Percentiles rank a stretch among this genome's conserved stretches.
phyloP scores from a whole-genome alignment of 2,888 invertebrate genomes.

The Elgonia sp. region DNA sequence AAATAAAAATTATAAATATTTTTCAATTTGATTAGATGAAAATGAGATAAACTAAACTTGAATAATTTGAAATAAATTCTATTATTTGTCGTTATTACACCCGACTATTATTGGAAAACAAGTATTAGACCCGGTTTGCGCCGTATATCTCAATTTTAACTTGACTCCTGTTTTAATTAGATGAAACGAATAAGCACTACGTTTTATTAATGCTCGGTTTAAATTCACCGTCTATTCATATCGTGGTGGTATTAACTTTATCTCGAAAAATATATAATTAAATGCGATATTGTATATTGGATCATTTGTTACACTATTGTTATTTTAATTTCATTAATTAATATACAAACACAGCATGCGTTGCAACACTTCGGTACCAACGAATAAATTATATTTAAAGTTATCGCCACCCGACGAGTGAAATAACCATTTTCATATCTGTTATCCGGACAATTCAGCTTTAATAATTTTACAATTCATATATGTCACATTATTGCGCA shows the following conservation, averaged over 20 bases:
- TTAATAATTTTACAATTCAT: constrained; percentile 25
- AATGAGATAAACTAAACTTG: constrained; percentile 9
- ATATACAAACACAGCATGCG: neutral
- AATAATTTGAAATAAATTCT: constrained; percentile 30
- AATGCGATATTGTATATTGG: constrained; percentile 4
- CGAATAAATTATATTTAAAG: neutral
- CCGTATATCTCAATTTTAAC: constrained; percentile 27
- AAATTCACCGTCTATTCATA: constrained; percentile 17
- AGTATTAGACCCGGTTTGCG: neutral
- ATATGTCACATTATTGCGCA: neutral
- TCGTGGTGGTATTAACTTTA: constrained; percentile 8
- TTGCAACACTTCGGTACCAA: neutral
- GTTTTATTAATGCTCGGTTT: constrained; percentile 26
- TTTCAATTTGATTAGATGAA: neutral
- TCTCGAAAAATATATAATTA: constrained; percentile 19
- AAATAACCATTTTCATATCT: constrained; percentile 8
- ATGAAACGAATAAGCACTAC: constrained; percentile 17
- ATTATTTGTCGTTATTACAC: constrained; percentile 40
- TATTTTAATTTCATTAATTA: constrained; percentile 12
- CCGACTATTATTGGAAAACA: constrained; percentile 19
- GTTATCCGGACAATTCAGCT: constrained; percentile 3
- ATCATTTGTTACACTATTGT: neutral
- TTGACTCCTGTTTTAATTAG: constrained; percentile 36
- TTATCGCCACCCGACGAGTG: neutral
- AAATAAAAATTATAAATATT: neutral